Conservation (phyloP, 2,113 vertebrate species). For the Scortum barcoo region DNA sequence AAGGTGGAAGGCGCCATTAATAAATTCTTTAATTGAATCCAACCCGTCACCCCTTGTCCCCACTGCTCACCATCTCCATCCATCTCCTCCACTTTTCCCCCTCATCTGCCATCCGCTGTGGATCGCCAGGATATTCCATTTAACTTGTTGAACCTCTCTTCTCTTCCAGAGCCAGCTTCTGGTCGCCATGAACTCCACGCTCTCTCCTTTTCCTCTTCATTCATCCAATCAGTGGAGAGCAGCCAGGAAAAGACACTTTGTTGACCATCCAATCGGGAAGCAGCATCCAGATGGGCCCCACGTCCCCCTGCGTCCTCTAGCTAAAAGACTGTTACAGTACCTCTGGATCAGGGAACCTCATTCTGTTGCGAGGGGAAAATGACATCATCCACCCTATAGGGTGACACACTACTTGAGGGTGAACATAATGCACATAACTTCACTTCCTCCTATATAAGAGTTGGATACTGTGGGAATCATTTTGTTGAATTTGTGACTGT, state of each 20-base stretch:
- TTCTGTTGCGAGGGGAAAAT: slow-evolving; percentile 36
- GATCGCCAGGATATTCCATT: slow-evolving; percentile 49
- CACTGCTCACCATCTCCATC: slow-evolving; percentile 31
- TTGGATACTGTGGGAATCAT: slow-evolving; percentile 24
- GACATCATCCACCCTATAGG: slow-evolving; percentile 16
- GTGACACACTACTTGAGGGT: slow-evolving; percentile 9
- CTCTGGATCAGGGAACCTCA: slow-evolving; percentile 35
- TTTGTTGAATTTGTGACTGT: slow-evolving; percentile 51
- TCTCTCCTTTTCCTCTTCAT: slow-evolving; percentile 55
- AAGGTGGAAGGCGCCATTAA: slow-evolving; percentile 38
- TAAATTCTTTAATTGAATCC: slow-evolving; percentile 50
- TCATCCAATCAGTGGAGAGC: slow-evolving; percentile 61
- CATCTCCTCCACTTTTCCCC: slow-evolving; percentile 53
- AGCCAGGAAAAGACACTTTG: slow-evolving; percentile 70
- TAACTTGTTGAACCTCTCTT: slow-evolving; percentile 59
- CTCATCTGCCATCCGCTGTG: slow-evolving; percentile 51
- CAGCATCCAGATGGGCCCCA: slow-evolving; percentile 61
- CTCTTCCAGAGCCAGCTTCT: slow-evolving; percentile 67
- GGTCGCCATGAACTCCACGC: slow-evolving; percentile 47
- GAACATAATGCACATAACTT: slow-evolving; percentile 17
- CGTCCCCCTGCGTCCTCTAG: slow-evolving; percentile 35
- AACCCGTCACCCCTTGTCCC: slow-evolving; percentile 43
- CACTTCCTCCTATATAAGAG: slow-evolving; percentile 23
- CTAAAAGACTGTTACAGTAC: slow-evolving; percentile 69
- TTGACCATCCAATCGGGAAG: slow-evolving; percentile 69